phyloP scores from a whole-genome alignment of 2,797 vertebrate genomes.

The Crax fasciolata region DNA sequence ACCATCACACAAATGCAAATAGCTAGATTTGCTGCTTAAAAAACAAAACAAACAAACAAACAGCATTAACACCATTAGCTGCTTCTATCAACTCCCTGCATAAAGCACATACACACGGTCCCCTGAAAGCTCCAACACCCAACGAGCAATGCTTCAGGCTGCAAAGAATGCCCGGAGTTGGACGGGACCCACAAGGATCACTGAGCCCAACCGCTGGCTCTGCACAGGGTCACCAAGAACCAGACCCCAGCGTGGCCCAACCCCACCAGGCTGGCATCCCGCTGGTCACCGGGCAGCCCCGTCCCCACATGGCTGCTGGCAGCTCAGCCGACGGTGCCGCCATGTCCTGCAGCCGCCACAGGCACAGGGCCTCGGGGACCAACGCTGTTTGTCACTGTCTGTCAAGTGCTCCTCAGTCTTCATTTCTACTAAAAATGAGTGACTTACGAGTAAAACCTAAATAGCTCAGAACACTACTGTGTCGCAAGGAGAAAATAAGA shows the following conservation, averaged over 20 bases:
- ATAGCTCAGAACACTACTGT: background rate
- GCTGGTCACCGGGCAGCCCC: background rate
- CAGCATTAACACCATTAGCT: background rate
- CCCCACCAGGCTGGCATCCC: background rate
- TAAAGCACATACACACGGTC: background rate
- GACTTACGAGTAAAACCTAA: background rate
- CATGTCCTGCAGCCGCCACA: too few species aligned
- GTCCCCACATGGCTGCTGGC: too few species aligned
- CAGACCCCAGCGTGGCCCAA: too few species aligned
- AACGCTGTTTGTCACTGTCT: background rate
- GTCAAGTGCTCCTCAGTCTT: background rate
- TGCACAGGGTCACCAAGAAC: too few species aligned
- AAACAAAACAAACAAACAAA: background rate
- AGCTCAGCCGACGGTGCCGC: too few species aligned
- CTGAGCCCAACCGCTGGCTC: too few species aligned
- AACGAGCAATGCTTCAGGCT: background rate
- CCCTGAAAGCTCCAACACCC: background rate
- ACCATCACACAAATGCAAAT: background rate
- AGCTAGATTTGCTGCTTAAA: rapidly evolving
- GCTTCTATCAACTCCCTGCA: background rate
- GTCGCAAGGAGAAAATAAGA: background rate
- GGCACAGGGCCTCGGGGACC: too few species aligned
- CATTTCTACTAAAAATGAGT: background rate
- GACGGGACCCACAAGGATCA: too few species aligned
- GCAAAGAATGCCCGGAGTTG: background rate